A percentile compares a stretch with the other conserved stretches of the same genome.
Evolutionary conservation across 2,113 vertebrate species (phyloP).

Genomic region (Xiphophorus hellerii): DNA sequence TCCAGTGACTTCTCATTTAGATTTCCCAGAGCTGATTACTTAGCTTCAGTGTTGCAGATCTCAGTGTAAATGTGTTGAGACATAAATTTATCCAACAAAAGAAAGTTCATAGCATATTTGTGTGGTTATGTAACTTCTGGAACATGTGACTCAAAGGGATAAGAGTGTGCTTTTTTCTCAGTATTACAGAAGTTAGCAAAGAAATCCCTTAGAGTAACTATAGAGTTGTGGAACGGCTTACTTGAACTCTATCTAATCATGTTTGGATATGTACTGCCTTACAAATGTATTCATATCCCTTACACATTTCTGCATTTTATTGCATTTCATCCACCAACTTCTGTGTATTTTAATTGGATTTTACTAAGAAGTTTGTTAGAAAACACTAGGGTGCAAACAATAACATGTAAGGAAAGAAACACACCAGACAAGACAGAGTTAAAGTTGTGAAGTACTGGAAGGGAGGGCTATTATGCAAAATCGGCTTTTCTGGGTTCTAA

Average conservation of each 20-base stretch:
- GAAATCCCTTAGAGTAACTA: slow-evolving; percentile 4
- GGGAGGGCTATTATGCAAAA: no score
- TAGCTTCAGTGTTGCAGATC: slow-evolving; percentile 50
- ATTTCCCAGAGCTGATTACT: slow-evolving; percentile 59
- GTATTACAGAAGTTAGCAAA: slow-evolving; percentile 32
- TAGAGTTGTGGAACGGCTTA: background rate
- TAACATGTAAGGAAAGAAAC: no score
- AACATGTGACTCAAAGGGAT: background rate
- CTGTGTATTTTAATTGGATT: background rate
- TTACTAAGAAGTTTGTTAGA: background rate
- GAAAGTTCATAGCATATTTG: slow-evolving; percentile 7
- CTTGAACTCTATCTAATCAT: background rate
- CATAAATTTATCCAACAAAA: background rate
- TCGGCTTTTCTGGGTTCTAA: no score
- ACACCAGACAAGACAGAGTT: background rate
- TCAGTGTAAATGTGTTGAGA: slow-evolving; percentile 39
- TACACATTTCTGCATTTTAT: background rate
- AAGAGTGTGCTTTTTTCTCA: slow-evolving; percentile 2
- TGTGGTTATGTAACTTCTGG: slow-evolving; percentile 15
- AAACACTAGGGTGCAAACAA: no score
- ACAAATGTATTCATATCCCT: background rate
- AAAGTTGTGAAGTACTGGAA: background rate
- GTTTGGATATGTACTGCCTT: background rate
- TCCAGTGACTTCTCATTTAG: slow-evolving; percentile 51
- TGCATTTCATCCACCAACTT: background rate